A percentile compares a stretch with the other conserved stretches of the same genome.
Conservation (phyloP, 1,140 invertebrate genomes). For the Trachymyrmex septentrionalis region DNA sequence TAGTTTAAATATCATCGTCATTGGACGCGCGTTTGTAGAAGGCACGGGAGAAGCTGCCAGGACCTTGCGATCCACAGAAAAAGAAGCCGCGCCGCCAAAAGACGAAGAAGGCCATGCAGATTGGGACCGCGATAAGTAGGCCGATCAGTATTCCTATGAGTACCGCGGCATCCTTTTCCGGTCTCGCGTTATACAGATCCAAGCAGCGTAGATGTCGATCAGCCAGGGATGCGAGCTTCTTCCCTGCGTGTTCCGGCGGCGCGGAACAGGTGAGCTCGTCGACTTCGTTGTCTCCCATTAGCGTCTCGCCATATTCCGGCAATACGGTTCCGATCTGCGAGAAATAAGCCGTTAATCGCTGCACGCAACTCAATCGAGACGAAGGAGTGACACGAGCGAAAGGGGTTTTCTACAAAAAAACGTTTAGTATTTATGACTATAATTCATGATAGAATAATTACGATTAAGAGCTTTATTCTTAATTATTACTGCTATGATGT, state of each 20-base stretch:
- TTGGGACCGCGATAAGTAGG: constrained; percentile 89
- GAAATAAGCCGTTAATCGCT: not conserved
- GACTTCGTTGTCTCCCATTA: constrained; percentile 73
- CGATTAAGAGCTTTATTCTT: too few species aligned
- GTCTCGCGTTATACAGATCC: constrained; percentile 88
- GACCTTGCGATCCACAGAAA: constrained; percentile 85
- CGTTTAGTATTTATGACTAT: too few species aligned
- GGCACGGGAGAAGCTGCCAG: constrained; percentile 89
- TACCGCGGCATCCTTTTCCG: constrained; percentile 89
- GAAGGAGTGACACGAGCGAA: not conserved
- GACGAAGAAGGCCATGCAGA: constrained; percentile 88
- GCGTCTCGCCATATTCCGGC: constrained; percentile 86
- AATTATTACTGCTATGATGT: too few species aligned
- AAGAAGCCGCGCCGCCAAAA: constrained; percentile 89
- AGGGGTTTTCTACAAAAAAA: not conserved
- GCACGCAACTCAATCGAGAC: not conserved
- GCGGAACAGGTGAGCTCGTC: constrained; percentile 73
- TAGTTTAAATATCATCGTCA: constrained; percentile 82
- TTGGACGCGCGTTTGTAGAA: constrained; percentile 89
- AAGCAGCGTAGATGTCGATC: constrained; percentile 87
- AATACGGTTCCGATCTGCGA: constrained; percentile 86
- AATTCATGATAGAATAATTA: too few species aligned
- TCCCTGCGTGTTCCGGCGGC: constrained; percentile 78
- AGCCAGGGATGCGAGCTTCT: constrained; percentile 75
- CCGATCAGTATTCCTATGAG: constrained; percentile 90